Evolutionary conservation across 2,888 invertebrate genomes (phyloP), one percentile per base, ranked within the genome.

Genomic region (Autographa gamma): DNA sequence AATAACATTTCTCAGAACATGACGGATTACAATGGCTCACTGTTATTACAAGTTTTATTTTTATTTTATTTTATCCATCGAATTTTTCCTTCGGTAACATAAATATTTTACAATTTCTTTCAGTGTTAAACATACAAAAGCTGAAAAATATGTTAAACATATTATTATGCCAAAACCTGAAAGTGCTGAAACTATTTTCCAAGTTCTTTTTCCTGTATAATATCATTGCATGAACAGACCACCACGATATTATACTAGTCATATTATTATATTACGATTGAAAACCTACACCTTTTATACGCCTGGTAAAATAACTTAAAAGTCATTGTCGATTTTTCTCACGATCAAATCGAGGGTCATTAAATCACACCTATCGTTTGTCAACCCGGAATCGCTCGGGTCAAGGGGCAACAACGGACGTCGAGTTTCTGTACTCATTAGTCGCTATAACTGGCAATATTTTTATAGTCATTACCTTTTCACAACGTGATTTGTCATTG

Each of bases 391-490:
- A 84, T 79, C 72, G 76, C 77, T 81, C 74, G 79, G 87, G 89
- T 88, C 84, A 83, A 87, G 89, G 89, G 89, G 85, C 88, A 88
- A 73, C 79, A 93, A 92, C 94, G 91, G 91, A 90, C 87, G 79
- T 79, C 48, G 63, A 87, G 91, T 92, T 92, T 92, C 93, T 90
- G 88, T 83, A 79, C 73, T 86, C 82, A 84, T 80, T 81, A 81
- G 73, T 65, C 38, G 52, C 63, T 34, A 32, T 52, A 78, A 69
- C 41, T 66, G 34, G 62, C 38, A 38, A 64, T 70, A 79, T 63
- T 76, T 69, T 74, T 63, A 79, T 66, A 69, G 67, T 65, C 52
- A 82, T 83, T 81, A 81, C 54, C 69, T 75, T 77, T 85, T 85
- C 74, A 85, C 83, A 82, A 75, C 52, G 73, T 72, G 69, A 73